Conservation (phyloP, 23 tunicate species). For the Halocynthia aurantium region DNA sequence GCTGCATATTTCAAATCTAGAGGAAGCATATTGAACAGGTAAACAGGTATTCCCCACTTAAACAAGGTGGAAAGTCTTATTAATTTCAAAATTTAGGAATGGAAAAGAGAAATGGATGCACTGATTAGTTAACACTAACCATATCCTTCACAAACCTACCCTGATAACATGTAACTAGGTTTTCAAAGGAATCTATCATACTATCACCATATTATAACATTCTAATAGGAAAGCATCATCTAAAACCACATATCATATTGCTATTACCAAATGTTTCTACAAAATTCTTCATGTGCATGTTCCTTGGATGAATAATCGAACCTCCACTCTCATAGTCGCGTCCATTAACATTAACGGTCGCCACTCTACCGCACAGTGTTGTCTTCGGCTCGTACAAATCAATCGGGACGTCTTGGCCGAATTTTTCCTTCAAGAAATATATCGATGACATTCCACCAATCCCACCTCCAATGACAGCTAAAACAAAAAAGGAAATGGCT, state of each 20-base stretch:
- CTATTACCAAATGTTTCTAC: conserved; percentile 43
- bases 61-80: no score
- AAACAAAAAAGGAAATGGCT: not conserved
- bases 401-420: conserved; percentile 53
- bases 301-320: conserved; percentile 57
- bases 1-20: conserved; percentile 50
- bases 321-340: conserved; percentile 68
- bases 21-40: no score
- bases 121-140: not conserved
- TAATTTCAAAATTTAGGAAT: no score
- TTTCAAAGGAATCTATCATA: no score
- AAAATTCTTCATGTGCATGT: conserved; percentile 43
- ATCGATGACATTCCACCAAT: conserved; percentile 68
- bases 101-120: not conserved
- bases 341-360: conserved; percentile 43
- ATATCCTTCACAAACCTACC: not conserved
- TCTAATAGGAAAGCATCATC: no score
- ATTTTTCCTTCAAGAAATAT: conserved; percentile 42
- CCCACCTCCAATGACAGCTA: conserved; percentile 84
- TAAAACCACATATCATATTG: not conserved
- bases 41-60: not conserved
- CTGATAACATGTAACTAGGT: not conserved
- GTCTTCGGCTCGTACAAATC: conserved; percentile 57
- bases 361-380: conserved; percentile 54
- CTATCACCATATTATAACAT: no score